Evolutionary conservation across 2,888 invertebrate genomes (phyloP), one percentile per base, ranked within the genome.

Genomic region (Ditula angustiorana): DNA sequence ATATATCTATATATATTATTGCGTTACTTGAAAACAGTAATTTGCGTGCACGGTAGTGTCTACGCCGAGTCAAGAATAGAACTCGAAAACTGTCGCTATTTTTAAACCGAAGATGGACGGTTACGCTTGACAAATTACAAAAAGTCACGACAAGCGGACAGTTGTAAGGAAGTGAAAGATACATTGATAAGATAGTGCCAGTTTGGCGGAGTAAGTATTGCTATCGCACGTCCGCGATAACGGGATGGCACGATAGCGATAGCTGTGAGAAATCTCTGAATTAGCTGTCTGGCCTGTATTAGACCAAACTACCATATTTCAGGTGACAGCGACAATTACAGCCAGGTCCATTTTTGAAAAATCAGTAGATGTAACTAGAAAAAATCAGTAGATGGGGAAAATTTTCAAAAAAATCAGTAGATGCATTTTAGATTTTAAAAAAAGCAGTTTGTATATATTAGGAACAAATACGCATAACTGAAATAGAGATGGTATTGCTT

Each of bases 101-200:
- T 41, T 41, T 41, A 41, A 2, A 16, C 19, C 10, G 41, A 41
- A 19, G 41, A 23, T 46, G 23, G 46, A 23, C 11, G 26, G 46
- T 5, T 21, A 30, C 28, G 3, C 13, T 50, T 30, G 16, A 46
- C 50, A 50, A 50, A 50, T 50, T 50, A 50, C n/a, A 30, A 11
- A 16, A 16, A 50, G 50, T 50, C 50, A 50, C 50, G 50, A n/a
- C 16, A 44, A 11, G 13, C 19, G 19, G 30, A 19, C 50, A 30
- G 50, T 30, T 19, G 28, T 19, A 50, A 19, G 11, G 30, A 50
- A 7, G n/a, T n/a, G 26, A 3, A 26, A 26, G 26, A 7, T 26
- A 30, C 21, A 5, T 3, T 7, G 50, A 30, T 50, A 50, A 50
- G 50, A 30, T 50, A 50, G 30, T 3, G 28, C 28, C n/a, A 30